Conservation (phyloP, 1,140 invertebrate species). For the Drosophila cardini region DNA sequence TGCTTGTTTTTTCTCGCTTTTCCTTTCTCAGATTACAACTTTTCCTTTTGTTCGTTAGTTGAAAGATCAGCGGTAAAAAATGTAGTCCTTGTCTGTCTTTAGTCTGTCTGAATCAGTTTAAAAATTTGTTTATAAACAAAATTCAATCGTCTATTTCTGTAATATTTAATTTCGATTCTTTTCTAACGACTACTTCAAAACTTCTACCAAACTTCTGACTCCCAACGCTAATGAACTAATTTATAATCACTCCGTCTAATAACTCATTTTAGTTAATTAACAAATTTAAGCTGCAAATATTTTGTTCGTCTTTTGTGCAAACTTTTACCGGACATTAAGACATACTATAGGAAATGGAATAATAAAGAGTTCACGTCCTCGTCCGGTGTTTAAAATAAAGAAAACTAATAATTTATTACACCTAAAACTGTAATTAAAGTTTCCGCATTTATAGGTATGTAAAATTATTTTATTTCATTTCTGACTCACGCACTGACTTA, state of each 20-base stretch:
- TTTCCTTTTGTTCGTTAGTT: slow-evolving; percentile 19
- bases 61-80: neutral
- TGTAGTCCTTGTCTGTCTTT: neutral
- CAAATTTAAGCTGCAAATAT: slow-evolving; percentile 8
- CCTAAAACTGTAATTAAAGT: neutral
- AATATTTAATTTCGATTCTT: too few species aligned
- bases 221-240: slow-evolving; percentile 2
- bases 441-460: neutral
- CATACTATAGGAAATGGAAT: neutral
- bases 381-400: neutral
- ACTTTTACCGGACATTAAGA: slow-evolving; percentile 26
- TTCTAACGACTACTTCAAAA: too few species aligned
- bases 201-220: too few species aligned
- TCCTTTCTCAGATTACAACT: slow-evolving; percentile 1
- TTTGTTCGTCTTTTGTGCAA: neutral
- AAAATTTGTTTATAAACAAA: too few species aligned
- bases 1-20: slow-evolving; percentile 1
- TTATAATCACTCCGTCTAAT: slow-evolving; percentile 6
- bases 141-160: too few species aligned
- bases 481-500: neutral
- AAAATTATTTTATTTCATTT: too few species aligned
- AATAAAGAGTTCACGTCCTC: neutral
- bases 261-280: slow-evolving; percentile 7
- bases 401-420: neutral
- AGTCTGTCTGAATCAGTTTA: too few species aligned